Base-by-base conservation (phyloP, 2,113 vertebrate genomes). In the Lamprotornis superbus region DNA sequence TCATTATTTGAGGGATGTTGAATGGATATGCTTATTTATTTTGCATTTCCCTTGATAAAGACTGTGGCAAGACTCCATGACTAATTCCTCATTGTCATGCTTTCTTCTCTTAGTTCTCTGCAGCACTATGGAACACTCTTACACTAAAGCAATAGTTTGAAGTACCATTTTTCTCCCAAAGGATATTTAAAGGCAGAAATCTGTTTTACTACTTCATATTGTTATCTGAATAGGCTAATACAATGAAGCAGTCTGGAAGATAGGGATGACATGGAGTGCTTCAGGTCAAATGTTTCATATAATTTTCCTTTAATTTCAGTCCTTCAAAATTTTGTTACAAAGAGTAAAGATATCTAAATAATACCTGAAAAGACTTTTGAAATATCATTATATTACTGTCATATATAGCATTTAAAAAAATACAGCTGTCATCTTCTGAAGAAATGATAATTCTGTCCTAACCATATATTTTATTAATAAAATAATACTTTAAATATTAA, bases 41-140 rank as follows among this genome's bases (percentile, higher is more conserved):
- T 91, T 94, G 65, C 28, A 87, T 93, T 91, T 93, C 61, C 37
- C 87, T 75, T 79, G 57, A 63, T 44, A 82, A 87, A 87, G 23
- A 15, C 61, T 65, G 49, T 76, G 53, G 37, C 15, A 91, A 89
- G 94, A 61, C 39, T 79, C 25, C 67, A 24, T 76, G 25, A 64
- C 31, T 71, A n/a, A 28, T 14, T 67, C 33, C 80, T 87, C 47
- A 40, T 64, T 80, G 65, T 42, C 40, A 53, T 19, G 8, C 22
- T 92, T 84, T 76, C 53, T 84, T 84, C 35, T 61, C 46, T 79
- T 52, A 28, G 22, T 65, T 95, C 49, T 65, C 57, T 87, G n/a
- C 55, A 91, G 25, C 20, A 24, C 49, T 75, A 13, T 57, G 10
- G 56, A 87, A 40, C 39, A 60, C 10, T 52, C 33, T 83, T 40